Conservation (phyloP, 2,888 invertebrate species). For the Thymelicus sylvestris region DNA sequence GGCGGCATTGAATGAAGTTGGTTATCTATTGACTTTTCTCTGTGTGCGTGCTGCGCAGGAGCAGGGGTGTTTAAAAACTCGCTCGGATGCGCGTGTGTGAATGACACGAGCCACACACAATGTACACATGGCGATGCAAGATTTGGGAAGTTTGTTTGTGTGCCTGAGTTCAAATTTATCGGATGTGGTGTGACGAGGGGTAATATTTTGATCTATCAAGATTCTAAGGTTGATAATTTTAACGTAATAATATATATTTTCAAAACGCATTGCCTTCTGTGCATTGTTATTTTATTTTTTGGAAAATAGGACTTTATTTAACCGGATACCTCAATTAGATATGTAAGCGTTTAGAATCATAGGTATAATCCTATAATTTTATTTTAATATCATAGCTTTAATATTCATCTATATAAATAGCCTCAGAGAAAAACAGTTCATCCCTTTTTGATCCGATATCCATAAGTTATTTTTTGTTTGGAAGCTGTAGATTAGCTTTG, state of each 20-base stretch:
- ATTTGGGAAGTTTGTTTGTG: slow-evolving; percentile 29
- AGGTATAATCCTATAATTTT: too few relatives aligned
- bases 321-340: too few relatives aligned
- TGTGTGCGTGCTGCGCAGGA: slow-evolving; percentile 54
- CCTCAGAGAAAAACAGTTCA: too few relatives aligned
- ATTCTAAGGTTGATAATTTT: background rate
- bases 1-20: slow-evolving; percentile 74
- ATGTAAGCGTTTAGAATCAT: too few relatives aligned
- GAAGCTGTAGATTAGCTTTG: too few relatives aligned
- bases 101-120: slow-evolving; percentile 19
- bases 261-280: background rate
- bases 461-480: too few relatives aligned
- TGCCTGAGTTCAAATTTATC: slow-evolving; percentile 12
- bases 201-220: slow-evolving; percentile 18
- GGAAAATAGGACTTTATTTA: too few relatives aligned
- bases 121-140: background rate
- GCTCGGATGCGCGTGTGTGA: slow-evolving; percentile 47
- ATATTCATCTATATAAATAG: too few relatives aligned
- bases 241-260: background rate
- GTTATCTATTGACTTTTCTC: slow-evolving; percentile 55
- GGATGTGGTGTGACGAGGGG: slow-evolving; percentile 23
- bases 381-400: too few relatives aligned
- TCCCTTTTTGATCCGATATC: too few relatives aligned
- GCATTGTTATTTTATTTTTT: too few relatives aligned
- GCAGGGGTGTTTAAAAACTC: slow-evolving; percentile 59